Evolutionary conservation across 2,797 vertebrate species (phyloP).

Genomic region (Thamnophis elegans): DNA sequence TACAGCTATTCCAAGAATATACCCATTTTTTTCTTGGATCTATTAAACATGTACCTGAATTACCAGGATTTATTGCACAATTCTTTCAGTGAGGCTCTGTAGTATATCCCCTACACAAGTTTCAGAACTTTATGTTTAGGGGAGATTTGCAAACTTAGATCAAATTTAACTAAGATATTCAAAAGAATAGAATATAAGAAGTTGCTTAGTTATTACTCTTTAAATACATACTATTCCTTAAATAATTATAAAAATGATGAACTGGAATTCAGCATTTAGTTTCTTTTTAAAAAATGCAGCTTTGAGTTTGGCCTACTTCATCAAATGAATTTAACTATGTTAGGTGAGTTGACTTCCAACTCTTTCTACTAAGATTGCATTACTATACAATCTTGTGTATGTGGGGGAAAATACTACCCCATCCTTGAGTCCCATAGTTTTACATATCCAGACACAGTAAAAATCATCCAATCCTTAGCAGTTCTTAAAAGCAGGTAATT

Average conservation of each 20-base stretch:
- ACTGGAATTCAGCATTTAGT: neutral
- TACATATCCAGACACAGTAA: neutral
- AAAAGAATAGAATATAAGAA: neutral
- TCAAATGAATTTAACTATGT: neutral
- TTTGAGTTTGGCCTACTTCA: neutral
- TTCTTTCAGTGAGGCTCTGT: neutral
- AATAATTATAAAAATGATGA: neutral
- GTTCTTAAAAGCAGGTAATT: neutral
- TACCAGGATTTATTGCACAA: neutral
- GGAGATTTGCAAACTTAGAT: neutral
- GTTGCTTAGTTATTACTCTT: neutral
- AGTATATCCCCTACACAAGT: neutral
- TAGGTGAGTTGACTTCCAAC: neutral
- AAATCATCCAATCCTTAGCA: neutral
- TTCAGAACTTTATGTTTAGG: neutral
- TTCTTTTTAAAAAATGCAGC: neutral
- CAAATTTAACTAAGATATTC: neutral
- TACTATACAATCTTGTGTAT: neutral
- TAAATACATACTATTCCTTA: neutral
- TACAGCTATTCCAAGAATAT: neutral
- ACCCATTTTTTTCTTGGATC: neutral
- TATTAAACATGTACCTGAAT: neutral
- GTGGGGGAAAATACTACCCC: neutral
- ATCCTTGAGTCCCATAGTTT: neutral
- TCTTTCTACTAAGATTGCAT: no score